Evolutionary conservation across 2,113 vertebrate species (phyloP), one percentile per base, ranked within the genome.

Genomic region (Embiotoca jacksoni): DNA sequence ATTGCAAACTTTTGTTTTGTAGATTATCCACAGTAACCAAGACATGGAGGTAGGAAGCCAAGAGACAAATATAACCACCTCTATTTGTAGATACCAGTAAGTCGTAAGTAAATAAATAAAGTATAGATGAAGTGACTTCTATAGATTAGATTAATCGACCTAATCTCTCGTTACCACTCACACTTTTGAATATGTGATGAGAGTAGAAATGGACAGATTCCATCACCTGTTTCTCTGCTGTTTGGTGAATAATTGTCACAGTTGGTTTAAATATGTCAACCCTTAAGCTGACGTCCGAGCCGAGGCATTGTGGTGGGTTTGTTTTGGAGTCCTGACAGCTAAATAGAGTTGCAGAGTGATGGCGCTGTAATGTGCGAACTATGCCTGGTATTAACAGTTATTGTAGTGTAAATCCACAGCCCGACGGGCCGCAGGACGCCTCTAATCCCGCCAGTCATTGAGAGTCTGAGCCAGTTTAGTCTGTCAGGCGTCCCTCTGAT

Each of bases 311-410:
- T n/a, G 16, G 49, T 11, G 0, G 9, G 57, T 66, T 44, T 77
- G 32, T 67, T 66, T 33, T 56, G 54, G 77, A 75, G 46, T 53
- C 11, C 36, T 67, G 64, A 33, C 50, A 59, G 79, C 75, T 72
- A 71, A 82, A 83, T 52, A 54, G 69, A 74, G 82, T 37, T 35
- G 46, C 73, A 44, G 44, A 78, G 55, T 52, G 68, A 69, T 37
- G 55, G 16, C 15, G 41, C 53, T 72, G 82, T 84, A 78, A 86
- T 81, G 86, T 87, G 88, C 76, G 73, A 91, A 90, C 75, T 59
- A 54, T 89, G 52, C 9, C 52, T n/a, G 68, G 76, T 69, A 68
- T 90, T 85, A 88, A 52, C 84, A 72, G 69, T 71, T 78, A 91
- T 87, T 89, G 76, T 76, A 47, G 75, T 49, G 59, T 65, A 73